These are phyloP conservation scores for Lasioglossum malachurum DNA, from an alignment of 2,888 invertebrate species.

Conservation along the genomic window DNA sequence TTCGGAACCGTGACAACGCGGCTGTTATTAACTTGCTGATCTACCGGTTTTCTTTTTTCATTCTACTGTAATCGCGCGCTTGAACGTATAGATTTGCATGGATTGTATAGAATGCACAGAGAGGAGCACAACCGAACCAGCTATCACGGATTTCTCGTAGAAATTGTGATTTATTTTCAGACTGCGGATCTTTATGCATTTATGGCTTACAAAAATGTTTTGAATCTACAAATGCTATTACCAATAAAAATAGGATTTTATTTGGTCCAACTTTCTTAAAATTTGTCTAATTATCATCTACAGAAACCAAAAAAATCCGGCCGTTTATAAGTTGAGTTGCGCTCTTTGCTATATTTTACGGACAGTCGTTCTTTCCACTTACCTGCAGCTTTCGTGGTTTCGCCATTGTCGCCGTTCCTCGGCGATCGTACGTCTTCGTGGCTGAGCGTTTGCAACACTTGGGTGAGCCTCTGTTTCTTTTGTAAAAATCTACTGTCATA, in stretches of 20 bases:
- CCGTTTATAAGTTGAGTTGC: neutral
- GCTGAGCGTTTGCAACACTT: slow-evolving; percentile 92
- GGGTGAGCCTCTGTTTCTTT: slow-evolving; percentile 93
- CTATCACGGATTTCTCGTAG: neutral
- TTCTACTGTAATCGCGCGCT: neutral
- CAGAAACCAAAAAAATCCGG: neutral
- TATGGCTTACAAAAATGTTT: too few relatives aligned
- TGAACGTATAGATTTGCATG: too few relatives aligned
- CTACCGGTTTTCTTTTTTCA: neutral
- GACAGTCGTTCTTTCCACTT: neutral
- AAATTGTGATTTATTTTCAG: neutral
- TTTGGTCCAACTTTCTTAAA: too few relatives aligned
- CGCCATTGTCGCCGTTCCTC: slow-evolving; percentile 87
- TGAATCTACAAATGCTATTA: too few relatives aligned
- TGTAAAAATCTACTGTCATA: slow-evolving; percentile 92
- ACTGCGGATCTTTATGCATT: too few relatives aligned
- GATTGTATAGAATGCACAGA: neutral
- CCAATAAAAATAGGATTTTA: too few relatives aligned
- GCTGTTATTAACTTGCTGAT: neutral
- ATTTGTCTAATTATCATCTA: neutral
- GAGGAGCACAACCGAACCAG: neutral
- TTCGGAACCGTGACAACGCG: slow-evolving; percentile 40
- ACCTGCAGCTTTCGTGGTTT: slow-evolving; percentile 85
- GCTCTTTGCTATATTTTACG: neutral
- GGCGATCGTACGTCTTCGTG: slow-evolving; percentile 90